phyloP scores from a whole-genome alignment of 1,140 invertebrate genomes.

The Ooceraea biroi region DNA sequence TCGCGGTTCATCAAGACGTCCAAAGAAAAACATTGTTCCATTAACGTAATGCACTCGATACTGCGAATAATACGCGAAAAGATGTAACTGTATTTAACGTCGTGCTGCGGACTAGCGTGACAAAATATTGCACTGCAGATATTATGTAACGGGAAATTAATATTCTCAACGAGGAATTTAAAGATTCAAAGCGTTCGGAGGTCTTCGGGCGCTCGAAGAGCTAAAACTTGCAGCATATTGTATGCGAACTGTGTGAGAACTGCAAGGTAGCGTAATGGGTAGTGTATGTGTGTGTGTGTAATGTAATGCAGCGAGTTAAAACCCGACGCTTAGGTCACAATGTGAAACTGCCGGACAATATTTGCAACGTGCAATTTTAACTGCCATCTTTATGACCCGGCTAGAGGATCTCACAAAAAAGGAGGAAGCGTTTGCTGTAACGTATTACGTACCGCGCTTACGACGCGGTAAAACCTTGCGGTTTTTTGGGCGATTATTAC shows the following conservation, averaged over 20 bases:
- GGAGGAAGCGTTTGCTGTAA: conserved; percentile 31
- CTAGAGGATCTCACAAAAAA: background rate
- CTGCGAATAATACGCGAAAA: background rate
- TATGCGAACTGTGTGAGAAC: background rate
- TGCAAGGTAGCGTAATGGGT: background rate
- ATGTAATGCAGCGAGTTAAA: conserved; percentile 25
- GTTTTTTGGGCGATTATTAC: conserved; percentile 16
- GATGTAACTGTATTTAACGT: background rate
- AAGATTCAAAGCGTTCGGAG: background rate
- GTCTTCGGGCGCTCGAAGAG: background rate
- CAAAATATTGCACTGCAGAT: conserved; percentile 12
- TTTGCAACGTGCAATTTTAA: conserved; percentile 46
- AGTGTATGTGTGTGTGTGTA: background rate
- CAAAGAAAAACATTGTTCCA: conserved; percentile 31
- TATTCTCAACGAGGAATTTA: background rate
- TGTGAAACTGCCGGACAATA: background rate
- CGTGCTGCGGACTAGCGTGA: background rate
- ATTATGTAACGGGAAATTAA: conserved; percentile 33
- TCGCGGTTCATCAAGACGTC: conserved; percentile 28
- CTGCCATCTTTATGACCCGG: conserved; percentile 16
- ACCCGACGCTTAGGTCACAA: background rate
- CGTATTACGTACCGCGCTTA: conserved; percentile 25
- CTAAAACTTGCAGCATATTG: background rate
- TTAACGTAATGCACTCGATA: conserved; percentile 13
- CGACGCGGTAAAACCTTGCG: conserved; percentile 44